phyloP scores from a whole-genome alignment of 2,888 invertebrate species.

The Mesodorylaimus sp. region DNA sequence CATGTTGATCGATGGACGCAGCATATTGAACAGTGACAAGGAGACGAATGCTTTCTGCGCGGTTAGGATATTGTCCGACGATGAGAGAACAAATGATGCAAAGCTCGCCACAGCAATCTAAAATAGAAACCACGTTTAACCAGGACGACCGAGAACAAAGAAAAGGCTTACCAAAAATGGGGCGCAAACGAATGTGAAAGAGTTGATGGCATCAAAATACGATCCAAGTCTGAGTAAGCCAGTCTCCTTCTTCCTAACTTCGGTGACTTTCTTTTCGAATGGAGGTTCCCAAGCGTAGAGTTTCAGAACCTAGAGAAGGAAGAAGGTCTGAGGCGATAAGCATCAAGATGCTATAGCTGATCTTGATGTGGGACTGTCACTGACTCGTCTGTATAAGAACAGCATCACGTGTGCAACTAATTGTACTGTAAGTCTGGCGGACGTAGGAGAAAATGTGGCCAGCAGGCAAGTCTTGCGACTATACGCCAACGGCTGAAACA shows the following conservation, averaged over 20 bases:
- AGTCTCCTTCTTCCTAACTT: conserved; percentile 62
- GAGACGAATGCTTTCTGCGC: conserved; percentile 68
- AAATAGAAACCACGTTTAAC: conserved; percentile 8
- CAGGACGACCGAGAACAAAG: neutral
- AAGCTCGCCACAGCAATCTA: conserved; percentile 62
- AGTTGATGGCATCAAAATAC: conserved; percentile 66
- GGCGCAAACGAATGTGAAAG: conserved; percentile 82
- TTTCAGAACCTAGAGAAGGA: conserved; percentile 32
- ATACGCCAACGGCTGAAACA: no score
- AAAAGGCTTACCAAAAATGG: conserved; percentile 66
- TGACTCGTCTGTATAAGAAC: no score
- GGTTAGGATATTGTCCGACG: conserved; percentile 48
- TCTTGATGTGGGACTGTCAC: no score
- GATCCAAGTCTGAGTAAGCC: conserved; percentile 64
- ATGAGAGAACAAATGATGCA: conserved; percentile 52
- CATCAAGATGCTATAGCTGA: no score
- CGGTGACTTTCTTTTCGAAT: conserved; percentile 66
- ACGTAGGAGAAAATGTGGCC: no score
- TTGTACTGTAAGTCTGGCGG: no score
- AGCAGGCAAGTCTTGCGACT: no score
- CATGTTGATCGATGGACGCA: conserved; percentile 64
- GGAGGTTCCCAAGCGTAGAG: conserved; percentile 45
- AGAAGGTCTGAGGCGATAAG: no score
- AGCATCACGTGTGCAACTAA: no score
- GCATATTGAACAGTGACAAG: conserved; percentile 63